Evolutionary conservation across 1,140 invertebrate species (phyloP).

Genomic region (Drosophila oshimai): DNA sequence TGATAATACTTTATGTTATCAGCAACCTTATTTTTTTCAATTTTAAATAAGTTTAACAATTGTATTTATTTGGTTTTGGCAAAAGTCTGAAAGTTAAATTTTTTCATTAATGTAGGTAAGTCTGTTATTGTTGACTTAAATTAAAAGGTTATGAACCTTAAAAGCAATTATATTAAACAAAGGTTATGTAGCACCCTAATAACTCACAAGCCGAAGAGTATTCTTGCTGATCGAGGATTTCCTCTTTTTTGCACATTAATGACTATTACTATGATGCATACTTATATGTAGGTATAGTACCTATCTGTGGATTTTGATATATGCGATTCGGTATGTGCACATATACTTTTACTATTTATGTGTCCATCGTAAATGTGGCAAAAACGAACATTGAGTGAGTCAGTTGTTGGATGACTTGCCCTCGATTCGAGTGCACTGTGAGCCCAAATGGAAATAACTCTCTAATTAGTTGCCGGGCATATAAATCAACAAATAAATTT

Average conservation of each 20-base stretch:
- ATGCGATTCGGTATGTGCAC: background rate
- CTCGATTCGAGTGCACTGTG: slow-evolving; percentile 44
- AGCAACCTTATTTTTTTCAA: too few species aligned
- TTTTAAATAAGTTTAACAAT: too few species aligned
- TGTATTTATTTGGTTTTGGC: too few species aligned
- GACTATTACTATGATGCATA: slow-evolving; percentile 2
- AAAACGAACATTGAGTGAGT: slow-evolving; percentile 43
- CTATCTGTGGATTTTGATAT: slow-evolving; percentile 15
- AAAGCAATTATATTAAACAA: background rate
- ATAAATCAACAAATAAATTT: slow-evolving; percentile 72
- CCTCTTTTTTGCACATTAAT: background rate
- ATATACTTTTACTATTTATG: slow-evolving; percentile 24
- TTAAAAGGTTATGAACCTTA: background rate
- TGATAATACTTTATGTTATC: too few species aligned
- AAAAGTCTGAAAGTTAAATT: too few species aligned
- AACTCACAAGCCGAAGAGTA: background rate
- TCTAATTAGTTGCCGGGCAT: slow-evolving; percentile 67
- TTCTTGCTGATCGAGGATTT: background rate
- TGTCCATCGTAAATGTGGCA: slow-evolving; percentile 30
- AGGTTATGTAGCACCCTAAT: background rate
- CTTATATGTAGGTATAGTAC: too few species aligned
- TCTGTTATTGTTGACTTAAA: too few species aligned
- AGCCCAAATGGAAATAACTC: slow-evolving; percentile 63
- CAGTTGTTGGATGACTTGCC: slow-evolving; percentile 30
- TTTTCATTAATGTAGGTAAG: too few species aligned